Percentiles rank a stretch among this genome's conserved stretches.
Conservation (phyloP, 2,888 invertebrate species). For the Campaea margaritaria region DNA sequence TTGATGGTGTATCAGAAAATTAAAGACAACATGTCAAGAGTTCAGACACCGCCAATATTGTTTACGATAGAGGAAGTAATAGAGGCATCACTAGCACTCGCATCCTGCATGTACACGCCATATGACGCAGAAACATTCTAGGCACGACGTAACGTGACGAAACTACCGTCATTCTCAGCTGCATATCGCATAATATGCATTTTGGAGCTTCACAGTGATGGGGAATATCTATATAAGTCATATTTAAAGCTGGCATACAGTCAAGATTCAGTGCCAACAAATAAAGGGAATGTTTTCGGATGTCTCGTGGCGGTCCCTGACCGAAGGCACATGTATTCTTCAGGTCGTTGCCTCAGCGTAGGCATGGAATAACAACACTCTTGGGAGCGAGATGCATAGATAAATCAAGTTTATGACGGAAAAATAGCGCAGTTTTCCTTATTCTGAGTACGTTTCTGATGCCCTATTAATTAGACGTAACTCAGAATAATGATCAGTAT, state of each 20-base stretch:
- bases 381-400: neutral
- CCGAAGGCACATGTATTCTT: constrained; percentile 55
- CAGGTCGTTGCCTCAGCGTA: constrained; percentile 61
- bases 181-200: neutral
- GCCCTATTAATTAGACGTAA: too few relatives aligned
- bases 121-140: neutral
- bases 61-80: neutral
- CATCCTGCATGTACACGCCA: neutral
- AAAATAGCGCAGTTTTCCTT: too few relatives aligned
- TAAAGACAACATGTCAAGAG: neutral
- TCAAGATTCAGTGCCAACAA: constrained; percentile 66
- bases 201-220: neutral
- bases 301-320: constrained; percentile 63
- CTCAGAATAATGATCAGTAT: too few relatives aligned
- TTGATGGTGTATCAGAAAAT: neutral
- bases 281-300: constrained; percentile 43
- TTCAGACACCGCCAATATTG: neutral
- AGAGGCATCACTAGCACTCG: neutral
- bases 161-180: neutral
- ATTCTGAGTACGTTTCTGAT: too few relatives aligned
- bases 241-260: constrained; percentile 58
- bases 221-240: constrained; percentile 15
- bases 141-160: constrained; percentile 5
- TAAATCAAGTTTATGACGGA: neutral
- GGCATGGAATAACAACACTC: constrained; percentile 27